Percentiles rank a stretch among this genome's conserved stretches.
Conservation (phyloP, 2,797 vertebrate genomes). For the Pseudochirops cupreus region DNA sequence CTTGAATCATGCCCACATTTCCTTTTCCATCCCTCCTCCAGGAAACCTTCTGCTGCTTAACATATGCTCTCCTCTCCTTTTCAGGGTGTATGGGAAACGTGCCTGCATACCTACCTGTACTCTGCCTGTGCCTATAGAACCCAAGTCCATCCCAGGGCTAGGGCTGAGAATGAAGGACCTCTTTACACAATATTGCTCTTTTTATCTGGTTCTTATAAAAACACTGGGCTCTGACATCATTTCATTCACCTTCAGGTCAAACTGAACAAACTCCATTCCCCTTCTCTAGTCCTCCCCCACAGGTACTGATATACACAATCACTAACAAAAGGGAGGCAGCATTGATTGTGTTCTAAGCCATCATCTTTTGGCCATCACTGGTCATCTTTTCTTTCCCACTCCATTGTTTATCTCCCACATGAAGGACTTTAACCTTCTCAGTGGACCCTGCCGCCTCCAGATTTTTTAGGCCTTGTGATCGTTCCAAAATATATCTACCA, state of each 20-base stretch:
- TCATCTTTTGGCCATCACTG: background rate
- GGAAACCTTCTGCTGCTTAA: background rate
- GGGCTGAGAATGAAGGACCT: conserved; percentile 15
- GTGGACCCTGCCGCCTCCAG: background rate
- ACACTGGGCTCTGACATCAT: conserved; percentile 6
- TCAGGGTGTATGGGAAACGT: background rate
- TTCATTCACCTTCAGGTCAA: conserved; percentile 14
- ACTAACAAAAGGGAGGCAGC: conserved; percentile 10
- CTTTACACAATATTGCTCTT: background rate
- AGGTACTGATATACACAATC: background rate
- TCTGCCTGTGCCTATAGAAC: background rate
- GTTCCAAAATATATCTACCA: conserved; percentile 19
- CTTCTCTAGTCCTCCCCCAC: background rate
- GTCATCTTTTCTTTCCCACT: conserved; percentile 29
- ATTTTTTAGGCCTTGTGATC: conserved; percentile 32
- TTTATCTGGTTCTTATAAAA: conserved; percentile 25
- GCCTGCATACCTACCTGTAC: conserved; percentile 6
- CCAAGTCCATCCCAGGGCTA: background rate
- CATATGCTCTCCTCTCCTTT: background rate
- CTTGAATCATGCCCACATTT: background rate
- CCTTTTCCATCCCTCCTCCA: background rate
- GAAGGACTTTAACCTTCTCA: conserved; percentile 26
- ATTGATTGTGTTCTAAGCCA: conserved; percentile 16
- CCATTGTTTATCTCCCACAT: conserved; percentile 48
- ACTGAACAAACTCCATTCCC: conserved; percentile 9